Evolutionary conservation across 2,888 invertebrate species (phyloP).

Genomic region (Dryobota labecula): DNA sequence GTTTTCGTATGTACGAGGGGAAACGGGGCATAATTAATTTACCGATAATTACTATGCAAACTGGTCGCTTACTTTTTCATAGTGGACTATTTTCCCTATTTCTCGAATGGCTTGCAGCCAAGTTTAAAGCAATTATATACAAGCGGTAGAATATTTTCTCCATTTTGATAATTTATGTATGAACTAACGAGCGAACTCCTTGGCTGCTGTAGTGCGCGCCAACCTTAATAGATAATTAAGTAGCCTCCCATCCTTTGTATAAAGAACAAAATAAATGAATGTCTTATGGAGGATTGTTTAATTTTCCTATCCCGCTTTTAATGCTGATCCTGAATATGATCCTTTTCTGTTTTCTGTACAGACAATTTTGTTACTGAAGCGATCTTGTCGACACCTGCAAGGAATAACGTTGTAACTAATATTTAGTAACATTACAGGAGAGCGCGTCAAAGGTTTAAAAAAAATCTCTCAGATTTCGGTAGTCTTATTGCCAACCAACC

Average conservation of each 20-base stretch:
- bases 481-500: no score
- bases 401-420: no score
- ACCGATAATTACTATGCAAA: conserved; percentile 36
- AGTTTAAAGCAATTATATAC: conserved; percentile 52
- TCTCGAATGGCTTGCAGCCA: conserved; percentile 44
- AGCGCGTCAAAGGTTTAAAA: no score
- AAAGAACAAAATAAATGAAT: conserved; percentile 70
- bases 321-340: no score
- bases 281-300: conserved; percentile 50
- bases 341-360: no score
- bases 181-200: conserved; percentile 16
- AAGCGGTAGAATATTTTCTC: conserved; percentile 32
- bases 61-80: conserved; percentile 13
- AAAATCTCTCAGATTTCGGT: no score
- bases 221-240: conserved; percentile 59
- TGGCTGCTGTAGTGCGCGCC: conserved; percentile 38
- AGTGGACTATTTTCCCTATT: conserved; percentile 1
- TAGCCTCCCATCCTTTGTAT: conserved; percentile 73
- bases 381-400: no score
- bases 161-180: conserved; percentile 48
- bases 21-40: conserved; percentile 20
- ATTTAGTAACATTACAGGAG: no score
- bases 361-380: no score
- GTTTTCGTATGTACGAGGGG: background rate
- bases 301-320: background rate